A percentile compares a stretch with the other conserved stretches of the same genome.
phyloP scores from a whole-genome alignment of 1,140 invertebrate species.

The Probaryconus sp. region DNA sequence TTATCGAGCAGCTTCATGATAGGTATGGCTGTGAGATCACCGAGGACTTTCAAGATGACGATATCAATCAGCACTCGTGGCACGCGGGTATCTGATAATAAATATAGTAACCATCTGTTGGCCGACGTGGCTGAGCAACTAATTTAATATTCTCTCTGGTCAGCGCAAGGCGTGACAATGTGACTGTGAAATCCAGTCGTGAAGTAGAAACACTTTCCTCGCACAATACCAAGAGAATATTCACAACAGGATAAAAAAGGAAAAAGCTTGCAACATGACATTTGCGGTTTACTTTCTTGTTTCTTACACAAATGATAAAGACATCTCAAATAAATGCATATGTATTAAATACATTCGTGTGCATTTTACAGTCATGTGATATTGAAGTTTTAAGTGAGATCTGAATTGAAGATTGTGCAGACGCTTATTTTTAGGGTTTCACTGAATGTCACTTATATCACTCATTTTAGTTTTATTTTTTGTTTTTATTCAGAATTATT shows the following conservation, averaged over 20 bases:
- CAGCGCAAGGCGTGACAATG: constrained; percentile 18
- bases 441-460: constrained; percentile 9
- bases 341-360: constrained; percentile 9
- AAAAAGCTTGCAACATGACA: constrained; percentile 21
- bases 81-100: not conserved
- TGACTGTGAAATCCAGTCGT: not conserved
- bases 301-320: constrained; percentile 37
- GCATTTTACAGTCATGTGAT: not conserved
- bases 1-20: too few relatives aligned
- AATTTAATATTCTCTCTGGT: constrained; percentile 34
- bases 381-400: constrained; percentile 8
- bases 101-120: constrained; percentile 9
- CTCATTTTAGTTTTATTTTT: constrained; percentile 11
- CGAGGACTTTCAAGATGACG: too few relatives aligned
- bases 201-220: constrained; percentile 14
- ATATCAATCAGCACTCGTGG: too few relatives aligned
- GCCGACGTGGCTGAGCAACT: constrained; percentile 1
- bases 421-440: constrained; percentile 3
- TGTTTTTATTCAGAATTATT: constrained; percentile 6
- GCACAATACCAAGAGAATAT: not conserved
- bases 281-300: constrained; percentile 20
- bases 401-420: constrained; percentile 4
- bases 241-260: constrained; percentile 15
- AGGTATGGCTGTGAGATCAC: too few relatives aligned
- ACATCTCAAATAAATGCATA: constrained; percentile 26